These are phyloP conservation scores for Coelopa frigida DNA, from an alignment of 1,140 invertebrate species.

Conservation along the genomic window DNA sequence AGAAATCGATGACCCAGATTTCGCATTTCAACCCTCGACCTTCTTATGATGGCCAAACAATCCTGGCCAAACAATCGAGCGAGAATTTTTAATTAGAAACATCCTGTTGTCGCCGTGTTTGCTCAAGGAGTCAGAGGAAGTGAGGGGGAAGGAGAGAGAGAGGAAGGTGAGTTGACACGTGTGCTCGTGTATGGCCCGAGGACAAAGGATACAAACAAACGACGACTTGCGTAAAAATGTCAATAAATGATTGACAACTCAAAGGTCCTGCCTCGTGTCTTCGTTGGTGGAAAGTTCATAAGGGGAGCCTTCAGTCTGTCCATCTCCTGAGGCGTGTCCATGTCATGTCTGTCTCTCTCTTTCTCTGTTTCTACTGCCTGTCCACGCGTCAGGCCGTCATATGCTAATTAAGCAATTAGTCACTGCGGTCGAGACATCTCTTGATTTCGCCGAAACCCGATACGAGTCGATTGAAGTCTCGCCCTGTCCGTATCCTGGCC, in stretches of 20 bases:
- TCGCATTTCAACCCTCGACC: too few species aligned
- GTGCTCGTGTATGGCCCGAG: background rate
- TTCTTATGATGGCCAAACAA: too few species aligned
- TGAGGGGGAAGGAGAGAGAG: background rate
- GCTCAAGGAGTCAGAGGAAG: background rate
- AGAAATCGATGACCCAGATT: too few species aligned
- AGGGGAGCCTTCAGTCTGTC: background rate
- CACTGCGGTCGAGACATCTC: constrained; percentile 2
- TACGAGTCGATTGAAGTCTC: background rate
- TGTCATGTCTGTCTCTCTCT: background rate
- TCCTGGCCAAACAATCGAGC: too few species aligned
- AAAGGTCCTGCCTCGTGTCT: too few species aligned
- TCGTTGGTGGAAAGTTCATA: background rate
- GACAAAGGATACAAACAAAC: too few species aligned
- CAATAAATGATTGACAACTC: too few species aligned
- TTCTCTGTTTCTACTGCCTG: background rate
- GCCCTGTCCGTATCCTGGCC: background rate
- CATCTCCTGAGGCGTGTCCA: too few species aligned
- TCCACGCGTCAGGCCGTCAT: constrained; percentile 2
- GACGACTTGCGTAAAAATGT: too few species aligned
- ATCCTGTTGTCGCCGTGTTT: too few species aligned
- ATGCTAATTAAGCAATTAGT: constrained; percentile 18
- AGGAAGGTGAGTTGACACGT: background rate
- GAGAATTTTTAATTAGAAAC: too few species aligned
- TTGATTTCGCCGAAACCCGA: background rate